Conservation (phyloP, 1,140 invertebrate species). For the Dendrolimus punctatus region DNA sequence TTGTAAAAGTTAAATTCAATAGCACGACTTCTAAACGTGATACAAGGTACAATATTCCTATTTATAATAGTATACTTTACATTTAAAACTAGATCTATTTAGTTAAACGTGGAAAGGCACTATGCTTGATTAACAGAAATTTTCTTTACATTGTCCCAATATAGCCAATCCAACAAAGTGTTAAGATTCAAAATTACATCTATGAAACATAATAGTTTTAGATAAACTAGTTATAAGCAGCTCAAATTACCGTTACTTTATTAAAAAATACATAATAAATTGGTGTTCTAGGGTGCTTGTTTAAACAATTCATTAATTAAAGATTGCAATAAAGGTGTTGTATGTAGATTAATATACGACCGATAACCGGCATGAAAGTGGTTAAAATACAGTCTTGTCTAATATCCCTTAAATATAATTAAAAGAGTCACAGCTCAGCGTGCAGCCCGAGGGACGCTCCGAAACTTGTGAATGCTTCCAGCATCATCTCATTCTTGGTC, state of each 20-base stretch:
- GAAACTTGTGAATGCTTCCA: conserved; percentile 5
- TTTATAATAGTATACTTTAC: conserved; percentile 26
- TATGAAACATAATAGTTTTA: too few species aligned
- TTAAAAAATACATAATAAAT: conserved; percentile 4
- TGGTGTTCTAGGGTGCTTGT: conserved; percentile 14
- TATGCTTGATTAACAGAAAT: conserved; percentile 51
- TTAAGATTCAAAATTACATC: too few species aligned
- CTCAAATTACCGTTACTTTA: too few species aligned
- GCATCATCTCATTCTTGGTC: conserved; percentile 38
- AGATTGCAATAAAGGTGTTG: too few species aligned
- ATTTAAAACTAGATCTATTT: conserved; percentile 24
- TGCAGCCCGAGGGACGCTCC: conserved; percentile 11
- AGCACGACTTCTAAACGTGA: conserved; percentile 8
- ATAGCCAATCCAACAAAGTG: background rate
- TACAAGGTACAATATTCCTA: conserved; percentile 25
- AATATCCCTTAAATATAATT: conserved; percentile 30
- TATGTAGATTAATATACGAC: background rate
- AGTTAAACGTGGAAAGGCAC: conserved; percentile 59
- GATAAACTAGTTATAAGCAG: too few species aligned
- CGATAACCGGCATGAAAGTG: conserved; percentile 13
- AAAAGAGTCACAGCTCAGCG: conserved; percentile 31
- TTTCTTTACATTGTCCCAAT: background rate
- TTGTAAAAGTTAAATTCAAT: conserved; percentile 19
- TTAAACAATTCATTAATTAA: too few species aligned
- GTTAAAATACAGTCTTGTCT: conserved; percentile 35